A percentile compares a stretch with the other conserved stretches of the same genome.
phyloP scores from a whole-genome alignment of 92 coral and sea anemone species.

The Pocillopora meandrina region DNA sequence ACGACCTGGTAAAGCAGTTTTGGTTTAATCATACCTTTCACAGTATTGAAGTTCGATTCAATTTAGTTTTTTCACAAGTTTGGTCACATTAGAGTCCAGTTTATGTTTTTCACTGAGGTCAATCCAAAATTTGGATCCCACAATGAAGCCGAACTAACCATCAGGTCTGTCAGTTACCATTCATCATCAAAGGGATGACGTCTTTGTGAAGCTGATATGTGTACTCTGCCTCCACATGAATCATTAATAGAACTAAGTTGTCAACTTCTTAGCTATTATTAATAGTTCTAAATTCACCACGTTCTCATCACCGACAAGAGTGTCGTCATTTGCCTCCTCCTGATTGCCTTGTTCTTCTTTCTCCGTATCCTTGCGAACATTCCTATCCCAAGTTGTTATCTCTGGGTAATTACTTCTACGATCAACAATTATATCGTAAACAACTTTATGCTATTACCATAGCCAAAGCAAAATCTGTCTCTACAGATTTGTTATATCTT shows the following conservation, averaged over 20 bases:
- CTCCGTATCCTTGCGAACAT: neutral
- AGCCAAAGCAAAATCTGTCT: slow-evolving; percentile 30
- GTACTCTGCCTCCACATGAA: slow-evolving; percentile 74
- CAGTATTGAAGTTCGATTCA: slow-evolving; percentile 13
- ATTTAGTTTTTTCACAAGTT: slow-evolving; percentile 60
- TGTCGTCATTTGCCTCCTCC: neutral
- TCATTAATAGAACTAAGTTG: too few species aligned
- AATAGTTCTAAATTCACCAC: neutral
- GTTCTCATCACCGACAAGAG: neutral
- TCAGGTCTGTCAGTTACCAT: slow-evolving; percentile 25
- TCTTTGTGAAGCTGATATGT: slow-evolving; percentile 76
- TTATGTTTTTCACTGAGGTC: slow-evolving; percentile 64
- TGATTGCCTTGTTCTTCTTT: neutral
- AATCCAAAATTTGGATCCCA: slow-evolving; percentile 88
- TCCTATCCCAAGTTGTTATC: slow-evolving; percentile 43
- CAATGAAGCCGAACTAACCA: slow-evolving; percentile 85
- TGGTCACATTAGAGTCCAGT: slow-evolving; percentile 51
- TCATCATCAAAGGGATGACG: slow-evolving; percentile 41
- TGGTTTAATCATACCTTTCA: slow-evolving; percentile 16
- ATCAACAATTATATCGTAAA: slow-evolving; percentile 20
- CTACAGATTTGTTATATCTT: neutral
- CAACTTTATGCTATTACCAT: slow-evolving; percentile 35
- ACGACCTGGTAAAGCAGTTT: neutral
- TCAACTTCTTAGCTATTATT: too few species aligned
- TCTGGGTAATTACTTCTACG: slow-evolving; percentile 25